phyloP scores from a whole-genome alignment of 1,140 invertebrate genomes.

The Triops longicaudatus region DNA sequence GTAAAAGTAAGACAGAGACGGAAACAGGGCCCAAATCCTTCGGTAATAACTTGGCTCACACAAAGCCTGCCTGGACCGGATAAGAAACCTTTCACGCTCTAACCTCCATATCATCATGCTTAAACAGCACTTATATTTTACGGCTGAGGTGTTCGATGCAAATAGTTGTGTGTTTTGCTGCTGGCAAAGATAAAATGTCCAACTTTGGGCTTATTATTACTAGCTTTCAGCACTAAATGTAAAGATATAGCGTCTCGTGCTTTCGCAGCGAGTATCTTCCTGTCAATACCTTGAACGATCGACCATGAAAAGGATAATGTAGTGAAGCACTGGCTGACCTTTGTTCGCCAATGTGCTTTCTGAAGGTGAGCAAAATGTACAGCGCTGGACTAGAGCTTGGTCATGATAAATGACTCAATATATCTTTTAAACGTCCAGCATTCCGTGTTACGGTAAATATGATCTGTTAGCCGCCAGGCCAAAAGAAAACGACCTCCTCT shows the following conservation, averaged over 20 bases:
- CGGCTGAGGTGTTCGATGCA: background rate
- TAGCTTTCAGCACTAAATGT: background rate
- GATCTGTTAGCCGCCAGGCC: conserved; percentile 4
- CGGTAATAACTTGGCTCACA: background rate
- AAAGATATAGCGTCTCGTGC: background rate
- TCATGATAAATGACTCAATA: background rate
- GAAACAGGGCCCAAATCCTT: background rate
- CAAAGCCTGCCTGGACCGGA: background rate
- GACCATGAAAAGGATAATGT: background rate
- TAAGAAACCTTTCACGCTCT: background rate
- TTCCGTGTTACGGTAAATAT: background rate
- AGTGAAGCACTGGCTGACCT: too few relatives aligned
- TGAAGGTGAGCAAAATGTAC: too few relatives aligned
- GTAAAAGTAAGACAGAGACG: background rate
- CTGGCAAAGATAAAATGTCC: background rate
- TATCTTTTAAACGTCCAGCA: background rate
- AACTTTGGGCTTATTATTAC: background rate
- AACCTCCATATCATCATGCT: background rate
- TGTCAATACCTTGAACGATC: background rate
- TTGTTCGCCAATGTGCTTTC: too few relatives aligned
- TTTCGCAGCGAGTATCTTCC: background rate
- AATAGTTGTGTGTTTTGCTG: background rate
- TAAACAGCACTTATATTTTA: conserved; percentile 1
- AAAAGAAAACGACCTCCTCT: background rate
- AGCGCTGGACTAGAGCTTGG: background rate